Conservation (phyloP, 2,888 invertebrate genomes). For the Diogma glabrata region DNA sequence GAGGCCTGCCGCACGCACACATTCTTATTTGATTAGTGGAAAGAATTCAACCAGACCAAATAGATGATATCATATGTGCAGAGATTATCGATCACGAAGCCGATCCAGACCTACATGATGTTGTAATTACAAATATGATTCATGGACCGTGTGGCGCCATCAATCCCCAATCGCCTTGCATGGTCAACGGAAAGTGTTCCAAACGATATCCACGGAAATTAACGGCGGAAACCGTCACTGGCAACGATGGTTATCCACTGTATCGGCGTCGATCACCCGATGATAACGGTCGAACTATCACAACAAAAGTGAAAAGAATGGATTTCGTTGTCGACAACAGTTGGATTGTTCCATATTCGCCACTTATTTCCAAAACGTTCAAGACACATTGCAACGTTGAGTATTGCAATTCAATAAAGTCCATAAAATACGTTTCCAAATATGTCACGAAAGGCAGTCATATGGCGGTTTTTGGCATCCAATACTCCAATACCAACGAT, state of each 20-base stretch:
- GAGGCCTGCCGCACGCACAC: no score
- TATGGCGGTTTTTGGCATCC: neutral
- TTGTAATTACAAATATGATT: slow-evolving; percentile 24
- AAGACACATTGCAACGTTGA: slow-evolving; percentile 20
- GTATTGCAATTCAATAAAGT: slow-evolving; percentile 31
- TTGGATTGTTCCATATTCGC: slow-evolving; percentile 28
- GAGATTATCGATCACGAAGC: slow-evolving; percentile 23
- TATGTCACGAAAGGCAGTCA: no score
- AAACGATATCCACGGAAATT: slow-evolving; percentile 21
- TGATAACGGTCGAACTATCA: no score
- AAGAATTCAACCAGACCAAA: slow-evolving; percentile 18
- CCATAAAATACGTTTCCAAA: no score
- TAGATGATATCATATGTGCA: slow-evolving; percentile 18
- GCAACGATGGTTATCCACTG: no score
- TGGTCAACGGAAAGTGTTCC: slow-evolving; percentile 28
- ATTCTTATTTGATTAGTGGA: slow-evolving; percentile 23
- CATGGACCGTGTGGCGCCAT: slow-evolving; percentile 27
- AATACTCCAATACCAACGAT: neutral
- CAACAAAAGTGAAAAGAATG: no score
- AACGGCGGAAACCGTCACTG: slow-evolving; percentile 22
- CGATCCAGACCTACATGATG: slow-evolving; percentile 23
- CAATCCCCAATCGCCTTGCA: slow-evolving; percentile 29
- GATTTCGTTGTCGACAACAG: slow-evolving; percentile 24
- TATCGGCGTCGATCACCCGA: no score
- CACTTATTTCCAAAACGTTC: slow-evolving; percentile 18